Conservation (phyloP, 2,113 vertebrate species). For the Hippocampus comes region DNA sequence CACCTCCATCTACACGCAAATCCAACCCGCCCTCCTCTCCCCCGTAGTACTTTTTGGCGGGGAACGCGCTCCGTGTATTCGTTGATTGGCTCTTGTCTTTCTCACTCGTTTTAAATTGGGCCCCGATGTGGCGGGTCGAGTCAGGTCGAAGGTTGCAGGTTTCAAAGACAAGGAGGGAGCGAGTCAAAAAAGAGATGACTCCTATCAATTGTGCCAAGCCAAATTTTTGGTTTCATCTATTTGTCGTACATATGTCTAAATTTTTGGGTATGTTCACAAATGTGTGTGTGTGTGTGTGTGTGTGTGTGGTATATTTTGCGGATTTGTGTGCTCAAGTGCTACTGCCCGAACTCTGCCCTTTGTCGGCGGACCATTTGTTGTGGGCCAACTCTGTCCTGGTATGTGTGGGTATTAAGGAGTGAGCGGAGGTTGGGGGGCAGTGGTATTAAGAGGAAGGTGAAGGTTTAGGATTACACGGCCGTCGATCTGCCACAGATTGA, state of each 20-base stretch:
- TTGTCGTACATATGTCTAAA: slow-evolving; percentile 2
- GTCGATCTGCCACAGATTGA: slow-evolving; percentile 70
- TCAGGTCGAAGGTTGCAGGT: slow-evolving; percentile 36
- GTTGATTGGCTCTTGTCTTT: slow-evolving; percentile 68
- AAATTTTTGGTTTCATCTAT: slow-evolving; percentile 20
- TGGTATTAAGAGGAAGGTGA: slow-evolving; percentile 72
- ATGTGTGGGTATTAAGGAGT: slow-evolving; percentile 66
- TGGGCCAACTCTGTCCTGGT: slow-evolving; percentile 67
- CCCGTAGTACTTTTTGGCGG: slow-evolving; percentile 28
- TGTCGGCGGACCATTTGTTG: slow-evolving; percentile 76
- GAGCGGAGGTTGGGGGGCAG: slow-evolving; percentile 39
- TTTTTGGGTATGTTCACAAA: slow-evolving; percentile 5
- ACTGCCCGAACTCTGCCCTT: slow-evolving; percentile 73
- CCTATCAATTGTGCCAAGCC: slow-evolving; percentile 59
- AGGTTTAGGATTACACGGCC: slow-evolving; percentile 74
- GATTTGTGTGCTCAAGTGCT: slow-evolving; percentile 32
- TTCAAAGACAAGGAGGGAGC: slow-evolving; percentile 28
- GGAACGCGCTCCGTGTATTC: slow-evolving; percentile 57
- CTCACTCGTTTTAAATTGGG: slow-evolving; percentile 59
- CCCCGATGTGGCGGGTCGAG: slow-evolving; percentile 15
- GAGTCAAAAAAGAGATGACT: slow-evolving; percentile 41
- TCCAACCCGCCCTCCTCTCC: slow-evolving; percentile 12
- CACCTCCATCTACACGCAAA: slow-evolving; percentile 44
- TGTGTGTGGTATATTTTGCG: neutral
- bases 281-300: too few species aligned